Conservation (phyloP, 1,140 invertebrate species). For the Frieseomelitta varia region DNA sequence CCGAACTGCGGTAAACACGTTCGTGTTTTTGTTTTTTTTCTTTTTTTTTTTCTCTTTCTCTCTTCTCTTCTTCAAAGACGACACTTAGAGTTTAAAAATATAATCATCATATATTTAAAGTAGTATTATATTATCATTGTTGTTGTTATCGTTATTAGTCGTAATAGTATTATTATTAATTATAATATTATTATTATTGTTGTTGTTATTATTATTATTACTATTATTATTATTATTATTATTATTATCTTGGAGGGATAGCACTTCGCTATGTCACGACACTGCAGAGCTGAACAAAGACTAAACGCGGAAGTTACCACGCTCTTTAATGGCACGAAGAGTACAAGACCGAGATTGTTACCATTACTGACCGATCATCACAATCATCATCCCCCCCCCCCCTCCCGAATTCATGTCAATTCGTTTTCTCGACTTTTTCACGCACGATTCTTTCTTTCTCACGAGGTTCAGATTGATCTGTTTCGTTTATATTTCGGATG, state of each 20-base stretch:
- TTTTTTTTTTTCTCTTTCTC: background rate
- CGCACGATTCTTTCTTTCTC: background rate
- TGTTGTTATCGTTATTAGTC: slow-evolving; percentile 68
- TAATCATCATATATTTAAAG: slow-evolving; percentile 81
- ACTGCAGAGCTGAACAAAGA: slow-evolving; percentile 79
- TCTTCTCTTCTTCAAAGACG: slow-evolving; percentile 69
- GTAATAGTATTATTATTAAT: slow-evolving; percentile 59
- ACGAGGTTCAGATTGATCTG: background rate
- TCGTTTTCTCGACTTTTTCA: background rate
- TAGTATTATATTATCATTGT: slow-evolving; percentile 74
- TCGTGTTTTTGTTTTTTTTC: background rate
- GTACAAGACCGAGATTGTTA: slow-evolving; percentile 44
- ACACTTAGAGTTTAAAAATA: slow-evolving; percentile 83
- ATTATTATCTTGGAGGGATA: slow-evolving; percentile 82
- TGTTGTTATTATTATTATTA: slow-evolving; percentile 69
- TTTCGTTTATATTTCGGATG: background rate
- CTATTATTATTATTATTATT: slow-evolving; percentile 70
- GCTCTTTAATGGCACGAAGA: slow-evolving; percentile 81
- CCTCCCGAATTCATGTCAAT: background rate
- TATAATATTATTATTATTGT: slow-evolving; percentile 69
- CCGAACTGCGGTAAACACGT: slow-evolving; percentile 73
- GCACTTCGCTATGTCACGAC: slow-evolving; percentile 80
- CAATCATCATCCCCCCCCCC: background rate
- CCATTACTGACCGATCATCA: slow-evolving; percentile 13
- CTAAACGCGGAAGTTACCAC: slow-evolving; percentile 80